Evolutionary conservation across 1,140 invertebrate genomes (phyloP), one percentile per base, ranked within the genome.

Genomic region (Sitobion miscanthi): DNA sequence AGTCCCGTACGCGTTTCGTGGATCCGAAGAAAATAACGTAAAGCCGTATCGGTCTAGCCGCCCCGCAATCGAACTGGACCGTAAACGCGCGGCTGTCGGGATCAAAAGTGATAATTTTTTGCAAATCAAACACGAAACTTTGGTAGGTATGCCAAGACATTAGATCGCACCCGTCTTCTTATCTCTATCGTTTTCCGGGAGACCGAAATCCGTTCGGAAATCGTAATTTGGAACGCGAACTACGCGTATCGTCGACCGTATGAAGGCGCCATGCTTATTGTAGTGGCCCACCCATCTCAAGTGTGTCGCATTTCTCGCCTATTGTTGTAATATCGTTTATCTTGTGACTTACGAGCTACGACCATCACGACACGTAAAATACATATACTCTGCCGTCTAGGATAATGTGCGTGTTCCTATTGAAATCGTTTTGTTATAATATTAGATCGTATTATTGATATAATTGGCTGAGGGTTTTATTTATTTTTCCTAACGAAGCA

Each of bases 371-470:
- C n/a, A 77, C 5, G 30, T 38, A 42, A n/a, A n/a, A 17, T n/a
- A 77, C 14, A 77, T 77, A 35, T n/a, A 30, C n/a, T 17, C 14
- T 69, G n/a, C 62, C 3, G 62, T n/a, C n/a, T 17, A n/a, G 30
- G n/a, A 77, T n/a, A 77, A 6, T n/a, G 30, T 77, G 23, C 30
- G 62, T 77, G n/a, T 77, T 35, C 5, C 62, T 77, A 77, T 77
- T n/a, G 62, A 77, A 77, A 77, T 77, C 62, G 30, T 77, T 77
- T 77, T 17, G 14, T 77, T 35, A 17, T 69, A 77, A 17, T 69
- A 77, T 77, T 77, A n/a, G 62, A 77, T 77, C 62, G n/a, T 77
- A 77, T 77, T n/a, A 77, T 77, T 77, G 62, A 77, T 77, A 77
- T 77, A 77, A 4, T n/a, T 17, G 62, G n/a, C 9, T n/a, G 17